Evolutionary conservation across 2,888 invertebrate species (phyloP), one percentile per base, ranked within the genome.

Genomic region (Netelia fuscicornis): DNA sequence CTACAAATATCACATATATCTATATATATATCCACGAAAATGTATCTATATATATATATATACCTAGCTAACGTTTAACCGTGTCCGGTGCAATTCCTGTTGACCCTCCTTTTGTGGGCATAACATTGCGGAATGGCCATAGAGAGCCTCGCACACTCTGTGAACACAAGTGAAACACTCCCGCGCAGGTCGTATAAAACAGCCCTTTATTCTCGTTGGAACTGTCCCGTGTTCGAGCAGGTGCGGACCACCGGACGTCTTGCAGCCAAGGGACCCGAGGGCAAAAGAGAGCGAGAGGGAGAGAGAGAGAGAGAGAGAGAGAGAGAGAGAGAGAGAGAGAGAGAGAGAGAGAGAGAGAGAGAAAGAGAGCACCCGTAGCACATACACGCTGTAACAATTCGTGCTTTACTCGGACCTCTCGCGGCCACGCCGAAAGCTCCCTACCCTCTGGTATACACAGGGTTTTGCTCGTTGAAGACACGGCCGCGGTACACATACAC

Each of bases 101-200:
- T 30, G 30, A 30, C 30, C 30, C 30, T 30, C 30, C 30, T 48
- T 13, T 48, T 48, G 13, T 13, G 11, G 48, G 2, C 13, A 13
- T 10, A 48, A 48, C 48, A 48, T 48, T 10, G 48, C 10, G 48
- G 2, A 10, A 48, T 48, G 10, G 48, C 48, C 48, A 48, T 10
- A 48, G 48, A 30, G 30, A 30, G 48, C 48, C 48, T 48, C 48
- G 48, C 30, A 30, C 30, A 5, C 3, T 30, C 30, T 30, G 30
- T 30, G 30, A 30, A 30, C 30, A 48, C 11, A 48, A 48, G 48
- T 48, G 48, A 48, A 13, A 44, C 25, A 60, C 25, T 20, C 48
- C 30, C 48, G 42, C 48, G 13, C 30, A 64, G 52, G 81, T 68
- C 88, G 78, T 87, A 89, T 89, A 90, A 89, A 88, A 89, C 85